Conservation (phyloP, 2,113 vertebrate species). For the Pangasianodon hypophthalmus region DNA sequence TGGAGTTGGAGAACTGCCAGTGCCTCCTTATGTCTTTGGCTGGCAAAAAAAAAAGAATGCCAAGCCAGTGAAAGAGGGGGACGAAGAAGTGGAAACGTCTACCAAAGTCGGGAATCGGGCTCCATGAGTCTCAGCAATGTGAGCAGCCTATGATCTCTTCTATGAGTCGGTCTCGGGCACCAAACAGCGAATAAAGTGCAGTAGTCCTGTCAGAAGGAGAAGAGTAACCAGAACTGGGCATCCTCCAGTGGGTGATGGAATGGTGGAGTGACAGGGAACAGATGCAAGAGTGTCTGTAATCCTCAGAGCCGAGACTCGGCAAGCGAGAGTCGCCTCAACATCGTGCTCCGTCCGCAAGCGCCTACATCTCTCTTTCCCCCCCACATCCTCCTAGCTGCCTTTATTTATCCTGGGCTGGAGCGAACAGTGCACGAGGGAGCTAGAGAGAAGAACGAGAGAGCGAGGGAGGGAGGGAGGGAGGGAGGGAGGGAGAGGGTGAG, state of each 20-base stretch:
- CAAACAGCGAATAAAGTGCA: slow-evolving; percentile 43
- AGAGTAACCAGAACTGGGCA: slow-evolving; percentile 52
- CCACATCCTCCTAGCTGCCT: slow-evolving; percentile 51
- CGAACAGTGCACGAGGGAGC: slow-evolving; percentile 31
- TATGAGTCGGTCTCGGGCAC: slow-evolving; percentile 29
- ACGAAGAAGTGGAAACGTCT: slow-evolving; percentile 27
- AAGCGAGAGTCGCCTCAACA: slow-evolving; percentile 56
- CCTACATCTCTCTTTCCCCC: slow-evolving; percentile 53
- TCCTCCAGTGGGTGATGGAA: slow-evolving; percentile 49
- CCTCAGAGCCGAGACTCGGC: slow-evolving; percentile 45
- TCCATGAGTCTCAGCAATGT: slow-evolving; percentile 53
- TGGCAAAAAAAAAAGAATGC: slow-evolving; percentile 22
- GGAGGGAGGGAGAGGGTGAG: not conserved
- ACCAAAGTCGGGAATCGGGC: slow-evolving; percentile 44
- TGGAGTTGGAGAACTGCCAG: slow-evolving; percentile 51
- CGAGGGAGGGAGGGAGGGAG: slow-evolving; percentile 13
- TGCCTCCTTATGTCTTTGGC: slow-evolving; percentile 45
- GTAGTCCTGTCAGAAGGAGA: slow-evolving; percentile 49
- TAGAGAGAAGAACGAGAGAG: slow-evolving; percentile 32
- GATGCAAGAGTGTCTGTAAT: slow-evolving; percentile 44
- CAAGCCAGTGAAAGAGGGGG: slow-evolving; percentile 26
- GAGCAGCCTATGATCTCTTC: slow-evolving; percentile 43
- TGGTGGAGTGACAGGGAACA: slow-evolving; percentile 8
- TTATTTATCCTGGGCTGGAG: slow-evolving; percentile 54
- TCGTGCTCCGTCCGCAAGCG: slow-evolving; percentile 54